Evolutionary conservation across 2,888 invertebrate species (phyloP).

Genomic region (Alloplasta piceator): DNA sequence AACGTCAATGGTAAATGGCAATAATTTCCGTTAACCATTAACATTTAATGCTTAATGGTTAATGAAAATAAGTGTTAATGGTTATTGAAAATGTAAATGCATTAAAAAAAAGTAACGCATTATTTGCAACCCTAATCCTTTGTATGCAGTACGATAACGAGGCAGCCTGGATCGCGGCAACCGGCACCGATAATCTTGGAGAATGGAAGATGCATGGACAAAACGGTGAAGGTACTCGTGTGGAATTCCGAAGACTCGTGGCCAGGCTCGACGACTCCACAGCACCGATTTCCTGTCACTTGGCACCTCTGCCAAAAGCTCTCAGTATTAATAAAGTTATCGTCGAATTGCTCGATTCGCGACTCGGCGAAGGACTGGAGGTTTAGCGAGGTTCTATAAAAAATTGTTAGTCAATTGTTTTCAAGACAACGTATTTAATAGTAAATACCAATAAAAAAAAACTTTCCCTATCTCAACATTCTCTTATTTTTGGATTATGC

Average conservation of each 20-base stretch:
- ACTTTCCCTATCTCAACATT: not conserved
- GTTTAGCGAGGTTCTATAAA: conserved; percentile 47
- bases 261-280: conserved; percentile 72
- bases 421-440: too few species aligned
- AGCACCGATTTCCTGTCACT: conserved; percentile 67
- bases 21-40: too few species aligned
- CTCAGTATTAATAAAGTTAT: conserved; percentile 68
- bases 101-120: too few species aligned
- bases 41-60: too few species aligned
- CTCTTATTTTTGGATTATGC: conserved; percentile 1
- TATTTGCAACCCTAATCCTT: conserved; percentile 51
- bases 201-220: conserved; percentile 76
- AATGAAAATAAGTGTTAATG: too few species aligned
- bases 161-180: conserved; percentile 71
- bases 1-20: too few species aligned
- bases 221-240: conserved; percentile 69
- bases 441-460: too few species aligned
- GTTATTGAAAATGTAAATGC: too few species aligned
- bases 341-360: conserved; percentile 68
- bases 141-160: conserved; percentile 70
- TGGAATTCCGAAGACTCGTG: conserved; percentile 73
- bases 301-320: conserved; percentile 73
- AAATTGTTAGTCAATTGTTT: too few species aligned
- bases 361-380: conserved; percentile 64
- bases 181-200: conserved; percentile 67